A percentile compares a stretch with the other conserved stretches of the same genome.
These are phyloP conservation scores for Amniataba percoides DNA, from an alignment of 2,797 vertebrate species.

Conservation along the genomic window DNA sequence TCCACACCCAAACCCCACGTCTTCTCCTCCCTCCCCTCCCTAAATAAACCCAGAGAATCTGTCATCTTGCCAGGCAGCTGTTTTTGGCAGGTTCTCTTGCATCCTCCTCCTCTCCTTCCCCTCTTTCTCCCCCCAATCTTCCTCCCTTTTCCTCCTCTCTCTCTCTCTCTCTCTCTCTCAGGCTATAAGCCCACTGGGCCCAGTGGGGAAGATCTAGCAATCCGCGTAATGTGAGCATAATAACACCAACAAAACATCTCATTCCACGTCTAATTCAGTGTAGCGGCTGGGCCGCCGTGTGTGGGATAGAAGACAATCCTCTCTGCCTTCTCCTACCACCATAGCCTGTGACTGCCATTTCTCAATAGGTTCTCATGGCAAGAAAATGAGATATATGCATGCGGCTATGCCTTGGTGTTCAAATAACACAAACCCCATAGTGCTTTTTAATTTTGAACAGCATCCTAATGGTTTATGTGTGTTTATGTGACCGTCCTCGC, in stretches of 20 bases:
- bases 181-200: conserved; percentile 73
- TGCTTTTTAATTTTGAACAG: conserved; percentile 44
- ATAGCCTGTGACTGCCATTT: conserved; percentile 46
- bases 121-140: conserved; percentile 2
- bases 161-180: conserved; percentile 27
- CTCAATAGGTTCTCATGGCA: conserved; percentile 49
- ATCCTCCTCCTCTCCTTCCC: conserved; percentile 27
- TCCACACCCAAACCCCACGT: conserved; percentile 40
- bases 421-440: conserved; percentile 51
- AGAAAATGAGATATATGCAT: conserved; percentile 30
- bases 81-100: conserved; percentile 71
- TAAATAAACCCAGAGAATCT: conserved; percentile 62
- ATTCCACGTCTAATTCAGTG: conserved; percentile 77
- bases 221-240: conserved; percentile 82
- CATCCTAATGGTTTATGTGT: conserved; percentile 33
- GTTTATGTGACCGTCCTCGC: conserved; percentile 34
- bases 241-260: conserved; percentile 81
- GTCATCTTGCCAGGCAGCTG: conserved; percentile 74
- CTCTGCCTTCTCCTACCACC: conserved; percentile 49
- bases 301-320: conserved; percentile 72
- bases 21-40: conserved; percentile 31
- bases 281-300: conserved; percentile 61
- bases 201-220: conserved; percentile 80
- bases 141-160: neutral
- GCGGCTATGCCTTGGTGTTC: conserved; percentile 27